A percentile compares a stretch with the other conserved stretches of the same genome.
Evolutionary conservation across 2,797 vertebrate genomes (phyloP).

Genomic region (Phoeniculus purpureus): DNA sequence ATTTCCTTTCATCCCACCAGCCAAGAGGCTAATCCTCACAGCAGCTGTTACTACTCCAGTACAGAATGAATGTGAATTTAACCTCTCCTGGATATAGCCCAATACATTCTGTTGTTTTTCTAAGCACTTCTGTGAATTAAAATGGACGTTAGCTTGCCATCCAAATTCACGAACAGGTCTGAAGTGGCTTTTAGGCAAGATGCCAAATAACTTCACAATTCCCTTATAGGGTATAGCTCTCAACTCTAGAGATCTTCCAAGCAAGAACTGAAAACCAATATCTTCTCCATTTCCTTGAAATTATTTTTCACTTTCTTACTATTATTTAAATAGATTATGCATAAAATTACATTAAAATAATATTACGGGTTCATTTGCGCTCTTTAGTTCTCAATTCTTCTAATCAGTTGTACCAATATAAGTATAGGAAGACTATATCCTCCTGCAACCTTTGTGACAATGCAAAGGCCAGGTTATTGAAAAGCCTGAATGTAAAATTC

Average conservation of each 20-base stretch:
- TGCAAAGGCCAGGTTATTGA: neutral
- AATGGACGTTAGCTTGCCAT: constrained; percentile 66
- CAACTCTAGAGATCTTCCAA: constrained; percentile 31
- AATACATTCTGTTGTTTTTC: constrained; percentile 65
- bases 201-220: constrained; percentile 52
- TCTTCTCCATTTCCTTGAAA: constrained; percentile 43
- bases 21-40: constrained; percentile 70
- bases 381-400: neutral
- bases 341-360: constrained; percentile 23
- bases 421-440: neutral
- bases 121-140: constrained; percentile 72
- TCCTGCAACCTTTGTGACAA: neutral
- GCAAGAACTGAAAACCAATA: constrained; percentile 32
- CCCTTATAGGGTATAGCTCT: constrained; percentile 55
- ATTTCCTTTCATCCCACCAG: constrained; percentile 57
- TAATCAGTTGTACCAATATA: neutral
- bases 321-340: constrained; percentile 22
- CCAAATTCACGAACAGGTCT: constrained; percentile 57
- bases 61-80: constrained; percentile 69
- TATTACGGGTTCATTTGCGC: neutral
- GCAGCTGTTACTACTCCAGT: constrained; percentile 74
- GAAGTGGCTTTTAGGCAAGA: constrained; percentile 67
- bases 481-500: neutral
- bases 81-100: constrained; percentile 56
- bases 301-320: constrained; percentile 30